Evolutionary conservation across 2,888 invertebrate species (phyloP).

Genomic region (Macrosiphum euphorbiae): DNA sequence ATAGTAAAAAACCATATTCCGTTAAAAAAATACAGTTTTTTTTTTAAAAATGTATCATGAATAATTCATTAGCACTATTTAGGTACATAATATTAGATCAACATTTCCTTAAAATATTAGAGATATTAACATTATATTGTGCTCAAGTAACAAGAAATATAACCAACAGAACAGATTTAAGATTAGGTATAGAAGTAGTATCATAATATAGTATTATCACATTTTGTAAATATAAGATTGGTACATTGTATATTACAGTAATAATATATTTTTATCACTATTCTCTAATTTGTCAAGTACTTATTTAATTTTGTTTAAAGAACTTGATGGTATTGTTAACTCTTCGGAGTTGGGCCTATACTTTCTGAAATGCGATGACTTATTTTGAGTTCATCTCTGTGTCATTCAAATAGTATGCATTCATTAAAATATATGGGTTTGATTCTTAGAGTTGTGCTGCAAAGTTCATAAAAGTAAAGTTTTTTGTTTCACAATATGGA

Average conservation of each 20-base stretch:
- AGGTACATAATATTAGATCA: not conserved
- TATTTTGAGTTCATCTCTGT: not conserved
- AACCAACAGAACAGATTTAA: not conserved
- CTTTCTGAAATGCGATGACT: not conserved
- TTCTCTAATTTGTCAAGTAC: not conserved
- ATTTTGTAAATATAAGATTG: not conserved
- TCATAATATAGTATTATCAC: not conserved
- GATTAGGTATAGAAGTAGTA: not conserved
- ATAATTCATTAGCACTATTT: not conserved
- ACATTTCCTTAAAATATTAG: not conserved
- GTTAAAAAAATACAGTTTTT: not conserved
- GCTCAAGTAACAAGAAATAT: not conserved
- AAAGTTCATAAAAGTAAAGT: not conserved
- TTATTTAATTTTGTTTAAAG: not conserved
- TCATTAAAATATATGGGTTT: not conserved
- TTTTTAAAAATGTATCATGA: not conserved
- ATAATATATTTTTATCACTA: not conserved
- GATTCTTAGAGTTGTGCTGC: not conserved
- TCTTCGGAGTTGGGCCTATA: not conserved
- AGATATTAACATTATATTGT: not conserved
- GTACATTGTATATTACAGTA: not conserved
- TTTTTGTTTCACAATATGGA: not conserved
- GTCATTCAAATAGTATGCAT: not conserved
- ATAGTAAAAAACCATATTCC: not conserved
- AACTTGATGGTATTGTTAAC: not conserved